Conservation (phyloP, 2,888 invertebrate species). For the Melitaea athalia region DNA sequence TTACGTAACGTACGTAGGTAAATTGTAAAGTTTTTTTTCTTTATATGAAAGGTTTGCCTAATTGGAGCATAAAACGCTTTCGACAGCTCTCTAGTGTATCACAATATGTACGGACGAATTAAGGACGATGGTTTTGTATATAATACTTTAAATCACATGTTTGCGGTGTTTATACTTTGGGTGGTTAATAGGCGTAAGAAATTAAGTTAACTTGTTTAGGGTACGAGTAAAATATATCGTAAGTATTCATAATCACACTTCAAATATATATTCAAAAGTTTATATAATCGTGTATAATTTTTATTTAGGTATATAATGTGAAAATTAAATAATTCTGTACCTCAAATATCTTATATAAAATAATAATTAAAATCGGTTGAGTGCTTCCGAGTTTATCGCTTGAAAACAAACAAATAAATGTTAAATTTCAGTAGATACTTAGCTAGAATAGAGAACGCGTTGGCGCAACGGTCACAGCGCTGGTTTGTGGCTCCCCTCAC, state of each 20-base stretch:
- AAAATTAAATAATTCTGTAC: no score
- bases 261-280: no score
- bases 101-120: slow-evolving; percentile 66
- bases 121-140: slow-evolving; percentile 49
- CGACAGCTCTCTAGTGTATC: slow-evolving; percentile 60
- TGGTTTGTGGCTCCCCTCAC: no score
- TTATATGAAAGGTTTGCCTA: slow-evolving; percentile 52
- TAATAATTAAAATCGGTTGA: no score
- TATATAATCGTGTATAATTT: no score
- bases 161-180: slow-evolving; percentile 32
- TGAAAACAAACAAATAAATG: no score
- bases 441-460: no score
- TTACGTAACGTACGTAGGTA: slow-evolving; percentile 35
- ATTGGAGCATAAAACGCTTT: slow-evolving; percentile 63
- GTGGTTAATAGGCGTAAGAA: slow-evolving; percentile 35
- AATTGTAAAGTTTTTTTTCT: slow-evolving; percentile 36
- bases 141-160: slow-evolving; percentile 39
- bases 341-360: no score
- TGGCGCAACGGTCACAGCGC: no score
- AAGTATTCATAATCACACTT: not conserved
- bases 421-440: no score
- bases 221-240: not conserved
- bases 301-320: no score
- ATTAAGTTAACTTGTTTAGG: not conserved
- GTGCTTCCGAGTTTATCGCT: no score